Evolutionary conservation across 2,888 invertebrate genomes (phyloP).

Genomic region (Strigamia transsilvanica): DNA sequence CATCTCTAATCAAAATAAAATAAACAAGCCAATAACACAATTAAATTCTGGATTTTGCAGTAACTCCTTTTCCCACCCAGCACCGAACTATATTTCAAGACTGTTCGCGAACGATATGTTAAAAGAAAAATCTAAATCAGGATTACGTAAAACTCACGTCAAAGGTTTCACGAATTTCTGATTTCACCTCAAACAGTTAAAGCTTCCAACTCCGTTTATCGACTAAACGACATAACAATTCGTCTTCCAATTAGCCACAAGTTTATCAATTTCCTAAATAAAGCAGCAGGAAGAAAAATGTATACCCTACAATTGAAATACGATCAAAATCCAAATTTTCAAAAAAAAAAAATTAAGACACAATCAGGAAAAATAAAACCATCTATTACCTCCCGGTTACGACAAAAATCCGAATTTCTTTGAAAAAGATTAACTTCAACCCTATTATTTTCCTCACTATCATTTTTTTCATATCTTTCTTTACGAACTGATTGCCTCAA

Average conservation of each 20-base stretch:
- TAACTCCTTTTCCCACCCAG: not conserved
- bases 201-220: not conserved
- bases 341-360: not conserved
- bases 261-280: slow-evolving; percentile 5
- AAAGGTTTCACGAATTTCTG: not conserved
- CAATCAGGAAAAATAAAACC: not conserved
- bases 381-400: not conserved
- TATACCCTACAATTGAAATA: not conserved
- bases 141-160: not conserved
- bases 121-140: slow-evolving; percentile 10
- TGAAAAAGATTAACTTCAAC: slow-evolving; percentile 29
- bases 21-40: no score
- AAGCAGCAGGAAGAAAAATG: not conserved
- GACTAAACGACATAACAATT: not conserved
- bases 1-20: no score
- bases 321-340: not conserved
- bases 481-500: slow-evolving; percentile 3
- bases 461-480: slow-evolving; percentile 6
- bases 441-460: slow-evolving; percentile 20
- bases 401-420: not conserved
- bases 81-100: not conserved
- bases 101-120: not conserved
- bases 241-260: slow-evolving; percentile 27
- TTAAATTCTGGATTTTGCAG: no score
- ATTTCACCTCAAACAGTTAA: not conserved